A percentile compares a stretch with the other conserved stretches of the same genome.
Evolutionary conservation across 2,113 vertebrate species (phyloP).

Genomic region (Monopterus albus): DNA sequence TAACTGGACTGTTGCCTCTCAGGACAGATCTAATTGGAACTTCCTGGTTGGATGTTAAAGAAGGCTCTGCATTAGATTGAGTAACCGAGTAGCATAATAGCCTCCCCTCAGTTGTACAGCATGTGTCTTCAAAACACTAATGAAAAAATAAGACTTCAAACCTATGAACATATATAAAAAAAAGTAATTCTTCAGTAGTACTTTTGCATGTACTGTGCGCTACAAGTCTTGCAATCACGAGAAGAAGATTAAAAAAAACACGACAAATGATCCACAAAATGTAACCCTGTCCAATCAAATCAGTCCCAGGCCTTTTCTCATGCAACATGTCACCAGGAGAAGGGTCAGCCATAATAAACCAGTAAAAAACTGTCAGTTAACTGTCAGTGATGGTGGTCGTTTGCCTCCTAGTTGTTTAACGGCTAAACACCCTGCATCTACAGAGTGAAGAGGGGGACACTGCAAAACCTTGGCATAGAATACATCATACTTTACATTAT

Average conservation of each 20-base stretch:
- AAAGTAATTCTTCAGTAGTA: slow-evolving; percentile 54
- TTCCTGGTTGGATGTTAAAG: slow-evolving; percentile 24
- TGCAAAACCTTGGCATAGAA: slow-evolving; percentile 84
- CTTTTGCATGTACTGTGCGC: slow-evolving; percentile 76
- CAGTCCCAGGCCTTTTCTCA: slow-evolving; percentile 63
- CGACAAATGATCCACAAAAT: slow-evolving; percentile 68
- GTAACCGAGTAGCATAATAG: slow-evolving; percentile 28
- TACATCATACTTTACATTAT: slow-evolving; percentile 82
- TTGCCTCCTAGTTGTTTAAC: slow-evolving; percentile 55
- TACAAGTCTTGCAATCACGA: slow-evolving; percentile 71
- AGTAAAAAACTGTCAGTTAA: slow-evolving; percentile 51
- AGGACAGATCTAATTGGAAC: slow-evolving; percentile 24
- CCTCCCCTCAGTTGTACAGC: slow-evolving; percentile 65
- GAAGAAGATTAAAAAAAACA: slow-evolving; percentile 21
- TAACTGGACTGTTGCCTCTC: slow-evolving; percentile 22
- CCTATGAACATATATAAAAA: slow-evolving; percentile 37
- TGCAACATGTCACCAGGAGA: slow-evolving; percentile 70
- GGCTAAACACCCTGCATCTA: slow-evolving; percentile 69
- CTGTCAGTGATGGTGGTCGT: slow-evolving; percentile 36
- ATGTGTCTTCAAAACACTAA: slow-evolving; percentile 69
- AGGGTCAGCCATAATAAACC: slow-evolving; percentile 50
- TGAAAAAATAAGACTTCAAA: slow-evolving; percentile 38
- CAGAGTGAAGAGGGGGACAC: slow-evolving; percentile 76
- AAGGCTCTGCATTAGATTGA: slow-evolving; percentile 48
- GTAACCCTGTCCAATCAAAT: slow-evolving; percentile 76